phyloP scores from a whole-genome alignment of 2,797 vertebrate species.

The Dromococcyx pavoninus region DNA sequence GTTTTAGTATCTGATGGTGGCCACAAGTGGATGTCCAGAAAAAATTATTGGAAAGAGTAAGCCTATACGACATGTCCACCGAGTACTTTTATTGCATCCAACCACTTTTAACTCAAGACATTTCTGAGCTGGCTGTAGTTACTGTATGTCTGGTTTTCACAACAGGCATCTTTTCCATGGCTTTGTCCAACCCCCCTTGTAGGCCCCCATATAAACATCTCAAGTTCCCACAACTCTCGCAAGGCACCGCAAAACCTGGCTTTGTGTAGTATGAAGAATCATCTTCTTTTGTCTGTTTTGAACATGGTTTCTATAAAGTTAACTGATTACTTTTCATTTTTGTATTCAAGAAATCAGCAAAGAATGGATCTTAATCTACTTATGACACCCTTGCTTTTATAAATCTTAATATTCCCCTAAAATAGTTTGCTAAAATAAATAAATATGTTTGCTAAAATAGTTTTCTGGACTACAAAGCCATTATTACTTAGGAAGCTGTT shows the following conservation, averaged over 20 bases:
- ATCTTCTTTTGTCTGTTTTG: neutral
- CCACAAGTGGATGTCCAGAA: neutral
- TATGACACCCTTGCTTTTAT: neutral
- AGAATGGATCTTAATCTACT: neutral
- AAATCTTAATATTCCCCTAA: neutral
- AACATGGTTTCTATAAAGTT: neutral
- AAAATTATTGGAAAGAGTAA: neutral
- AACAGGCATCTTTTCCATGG: neutral
- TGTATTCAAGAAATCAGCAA: neutral
- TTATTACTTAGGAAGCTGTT: neutral
- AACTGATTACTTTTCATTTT: neutral
- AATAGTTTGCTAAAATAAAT: too few relatives aligned
- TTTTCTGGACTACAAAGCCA: neutral
- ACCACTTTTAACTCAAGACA: neutral
- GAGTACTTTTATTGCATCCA: neutral
- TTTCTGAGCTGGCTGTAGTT: neutral
- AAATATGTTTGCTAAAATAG: neutral
- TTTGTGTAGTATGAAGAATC: neutral
- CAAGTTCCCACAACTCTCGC: fast-evolving
- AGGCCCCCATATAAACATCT: neutral
- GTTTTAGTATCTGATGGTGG: neutral
- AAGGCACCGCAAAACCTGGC: neutral
- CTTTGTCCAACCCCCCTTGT: neutral
- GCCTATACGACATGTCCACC: neutral
- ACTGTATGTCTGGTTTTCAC: neutral